These are phyloP conservation scores for Teleogryllus oceanicus DNA, from an alignment of 2,888 invertebrate genomes.

Conservation along the genomic window DNA sequence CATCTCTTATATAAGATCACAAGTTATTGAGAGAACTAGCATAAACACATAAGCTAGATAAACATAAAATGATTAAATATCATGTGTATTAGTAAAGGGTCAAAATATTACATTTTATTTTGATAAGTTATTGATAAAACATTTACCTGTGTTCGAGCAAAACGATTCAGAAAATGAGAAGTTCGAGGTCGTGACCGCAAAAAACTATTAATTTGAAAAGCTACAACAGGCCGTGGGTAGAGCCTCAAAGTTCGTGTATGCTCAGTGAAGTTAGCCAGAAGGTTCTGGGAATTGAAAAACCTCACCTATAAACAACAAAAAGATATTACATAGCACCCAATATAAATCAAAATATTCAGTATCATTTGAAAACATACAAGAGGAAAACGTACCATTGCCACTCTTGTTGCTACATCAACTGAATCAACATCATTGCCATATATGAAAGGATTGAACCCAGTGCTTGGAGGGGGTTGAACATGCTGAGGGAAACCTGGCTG, in stretches of 20 bases:
- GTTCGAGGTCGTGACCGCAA: constrained; percentile 86
- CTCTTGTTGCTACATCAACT: constrained; percentile 95
- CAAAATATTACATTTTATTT: too few relatives aligned
- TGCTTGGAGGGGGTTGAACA: constrained; percentile 41
- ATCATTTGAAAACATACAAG: neutral
- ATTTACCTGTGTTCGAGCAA: constrained; percentile 84
- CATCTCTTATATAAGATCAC: too few relatives aligned
- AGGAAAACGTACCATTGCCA: constrained; percentile 79
- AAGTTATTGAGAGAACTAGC: too few relatives aligned
- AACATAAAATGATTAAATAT: too few relatives aligned
- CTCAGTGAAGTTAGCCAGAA: constrained; percentile 95
- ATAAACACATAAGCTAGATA: too few relatives aligned
- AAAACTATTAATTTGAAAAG: constrained; percentile 96
- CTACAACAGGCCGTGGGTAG: constrained; percentile 97
- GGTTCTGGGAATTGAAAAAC: constrained; percentile 97
- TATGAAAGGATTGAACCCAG: constrained; percentile 76
- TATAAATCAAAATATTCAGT: neutral
- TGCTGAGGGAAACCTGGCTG: neutral
- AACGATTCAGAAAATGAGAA: constrained; percentile 83
- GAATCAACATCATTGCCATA: constrained; percentile 95
- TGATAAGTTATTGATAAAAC: too few relatives aligned
- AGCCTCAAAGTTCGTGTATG: constrained; percentile 93
- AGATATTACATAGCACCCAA: neutral
- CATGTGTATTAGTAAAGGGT: too few relatives aligned
- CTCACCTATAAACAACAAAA: constrained; percentile 61